Percentiles rank a stretch among this genome's conserved stretches.
These are phyloP conservation scores for Myiagra hebetior DNA, from an alignment of 2,113 vertebrate species.

Conservation along the genomic window DNA sequence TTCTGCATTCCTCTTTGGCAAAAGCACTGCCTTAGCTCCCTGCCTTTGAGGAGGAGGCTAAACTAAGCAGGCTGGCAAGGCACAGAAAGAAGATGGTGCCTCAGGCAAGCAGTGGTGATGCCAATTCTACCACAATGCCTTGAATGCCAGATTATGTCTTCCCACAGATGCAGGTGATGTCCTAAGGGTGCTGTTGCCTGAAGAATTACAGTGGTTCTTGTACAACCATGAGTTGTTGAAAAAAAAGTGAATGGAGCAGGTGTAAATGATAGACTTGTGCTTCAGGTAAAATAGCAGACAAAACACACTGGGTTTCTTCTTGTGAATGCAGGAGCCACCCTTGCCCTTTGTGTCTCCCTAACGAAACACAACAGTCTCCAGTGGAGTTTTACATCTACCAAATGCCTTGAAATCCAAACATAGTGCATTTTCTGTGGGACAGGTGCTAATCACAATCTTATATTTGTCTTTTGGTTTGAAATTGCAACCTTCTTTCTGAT, in stretches of 20 bases:
- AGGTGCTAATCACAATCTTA: background rate
- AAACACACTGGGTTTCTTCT: background rate
- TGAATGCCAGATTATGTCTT: constrained; percentile 47
- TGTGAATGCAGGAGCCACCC: background rate
- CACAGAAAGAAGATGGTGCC: background rate
- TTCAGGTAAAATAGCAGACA: background rate
- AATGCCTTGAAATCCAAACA: background rate
- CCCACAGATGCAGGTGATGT: constrained; percentile 18
- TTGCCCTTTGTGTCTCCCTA: background rate
- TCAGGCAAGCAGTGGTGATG: constrained; percentile 25
- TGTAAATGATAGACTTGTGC: background rate
- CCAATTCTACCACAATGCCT: constrained; percentile 47
- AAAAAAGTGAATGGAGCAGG: background rate
- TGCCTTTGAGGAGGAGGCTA: background rate
- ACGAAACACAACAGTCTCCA: background rate
- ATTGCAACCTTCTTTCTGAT: background rate
- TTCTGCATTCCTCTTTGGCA: background rate
- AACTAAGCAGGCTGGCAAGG: background rate
- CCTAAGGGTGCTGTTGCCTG: constrained; percentile 30
- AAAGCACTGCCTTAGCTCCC: background rate
- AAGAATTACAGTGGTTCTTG: background rate
- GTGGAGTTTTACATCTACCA: background rate
- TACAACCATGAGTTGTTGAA: background rate
- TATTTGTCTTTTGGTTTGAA: background rate
- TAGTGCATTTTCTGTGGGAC: background rate